phyloP scores from a whole-genome alignment of 1,140 invertebrate genomes.

The Ceratina japonica region DNA sequence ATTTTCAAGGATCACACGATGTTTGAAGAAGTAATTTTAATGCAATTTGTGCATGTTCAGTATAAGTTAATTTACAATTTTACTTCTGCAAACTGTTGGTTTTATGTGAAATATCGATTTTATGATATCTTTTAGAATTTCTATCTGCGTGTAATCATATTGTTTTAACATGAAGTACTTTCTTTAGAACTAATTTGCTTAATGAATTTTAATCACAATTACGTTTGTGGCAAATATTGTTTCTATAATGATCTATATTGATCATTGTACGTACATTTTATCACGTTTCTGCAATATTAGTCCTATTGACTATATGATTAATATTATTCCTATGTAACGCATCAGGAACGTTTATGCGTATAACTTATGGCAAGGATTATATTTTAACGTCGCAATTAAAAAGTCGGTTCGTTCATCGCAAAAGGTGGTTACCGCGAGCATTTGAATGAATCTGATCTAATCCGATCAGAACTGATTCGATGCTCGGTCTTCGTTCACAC shows the following conservation, averaged over 20 bases:
- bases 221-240: too few relatives aligned
- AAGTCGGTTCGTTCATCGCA: background rate
- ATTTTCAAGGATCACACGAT: too few relatives aligned
- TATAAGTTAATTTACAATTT: background rate
- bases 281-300: background rate
- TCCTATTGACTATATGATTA: background rate
- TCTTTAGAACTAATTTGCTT: too few relatives aligned
- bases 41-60: too few relatives aligned
- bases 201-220: too few relatives aligned
- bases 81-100: background rate
- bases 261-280: background rate
- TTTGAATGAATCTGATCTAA: constrained; percentile 4
- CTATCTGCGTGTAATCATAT: background rate
- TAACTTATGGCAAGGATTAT: background rate
- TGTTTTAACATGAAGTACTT: too few relatives aligned
- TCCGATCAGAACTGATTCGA: background rate
- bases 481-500: background rate
- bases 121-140: background rate
- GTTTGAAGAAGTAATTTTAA: too few relatives aligned
- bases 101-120: background rate
- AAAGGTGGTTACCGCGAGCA: background rate
- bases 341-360: constrained; percentile 3
- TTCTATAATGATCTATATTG: too few relatives aligned
- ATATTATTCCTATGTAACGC: too few relatives aligned
- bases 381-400: background rate